Evolutionary conservation across 35 echinoderm and acorn worm species (phyloP).

Genomic region (Ptychodera flava): DNA sequence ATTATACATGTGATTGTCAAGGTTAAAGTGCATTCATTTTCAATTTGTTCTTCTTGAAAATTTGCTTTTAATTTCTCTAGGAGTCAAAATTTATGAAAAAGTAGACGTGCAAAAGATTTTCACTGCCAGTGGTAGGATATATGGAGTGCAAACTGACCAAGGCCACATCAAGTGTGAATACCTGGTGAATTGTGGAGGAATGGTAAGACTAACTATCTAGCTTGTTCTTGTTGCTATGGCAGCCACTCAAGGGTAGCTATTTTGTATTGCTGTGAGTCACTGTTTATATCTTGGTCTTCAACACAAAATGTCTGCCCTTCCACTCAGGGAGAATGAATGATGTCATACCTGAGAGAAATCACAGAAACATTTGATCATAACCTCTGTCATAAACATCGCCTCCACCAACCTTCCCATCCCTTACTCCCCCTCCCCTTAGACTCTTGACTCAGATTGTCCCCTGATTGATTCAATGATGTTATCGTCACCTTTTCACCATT

Average conservation of each 20-base stretch:
- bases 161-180: constrained; percentile 77
- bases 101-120: constrained; percentile 40
- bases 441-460: neutral
- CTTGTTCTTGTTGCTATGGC: too few species aligned
- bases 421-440: neutral
- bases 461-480: neutral
- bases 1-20: neutral
- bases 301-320: too few species aligned
- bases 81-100: constrained; percentile 66
- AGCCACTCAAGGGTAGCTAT: too few species aligned
- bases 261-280: too few species aligned
- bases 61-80: constrained; percentile 16
- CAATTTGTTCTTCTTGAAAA: neutral
- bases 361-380: too few species aligned
- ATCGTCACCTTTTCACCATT: neutral
- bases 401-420: neutral
- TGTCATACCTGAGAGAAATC: too few species aligned
- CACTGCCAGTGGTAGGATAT: constrained; percentile 39
- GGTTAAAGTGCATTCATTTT: neutral
- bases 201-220: too few species aligned
- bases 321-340: too few species aligned
- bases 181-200: constrained; percentile 80
- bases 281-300: too few species aligned
- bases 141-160: constrained; percentile 49
- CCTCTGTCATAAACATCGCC: too few species aligned